Evolutionary conservation across 2,797 vertebrate species (phyloP).

Genomic region (Sciaenops ocellatus): DNA sequence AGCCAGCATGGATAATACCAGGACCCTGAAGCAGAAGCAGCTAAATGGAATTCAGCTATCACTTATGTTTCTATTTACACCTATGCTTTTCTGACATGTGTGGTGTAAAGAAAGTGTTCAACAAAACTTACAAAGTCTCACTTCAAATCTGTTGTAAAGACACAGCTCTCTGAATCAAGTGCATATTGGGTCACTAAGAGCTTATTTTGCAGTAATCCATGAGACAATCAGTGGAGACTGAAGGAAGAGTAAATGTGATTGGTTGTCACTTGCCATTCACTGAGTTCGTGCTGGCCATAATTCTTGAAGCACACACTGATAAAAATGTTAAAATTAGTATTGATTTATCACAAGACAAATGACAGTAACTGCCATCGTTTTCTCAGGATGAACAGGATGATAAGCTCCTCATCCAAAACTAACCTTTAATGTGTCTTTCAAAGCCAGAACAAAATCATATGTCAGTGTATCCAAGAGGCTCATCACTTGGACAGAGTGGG

Average conservation of each 20-base stretch:
- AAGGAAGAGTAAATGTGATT: neutral
- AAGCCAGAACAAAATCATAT: conserved; percentile 11
- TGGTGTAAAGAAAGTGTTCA: neutral
- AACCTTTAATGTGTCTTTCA: conserved; percentile 29
- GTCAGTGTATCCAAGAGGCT: conserved; percentile 9
- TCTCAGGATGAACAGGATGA: neutral
- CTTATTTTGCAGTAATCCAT: neutral
- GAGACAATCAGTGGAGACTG: neutral
- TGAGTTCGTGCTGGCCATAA: neutral
- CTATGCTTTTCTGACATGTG: neutral
- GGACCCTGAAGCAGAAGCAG: too few species aligned
- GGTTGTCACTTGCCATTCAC: neutral
- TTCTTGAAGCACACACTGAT: neutral
- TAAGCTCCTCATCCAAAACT: conserved; percentile 16
- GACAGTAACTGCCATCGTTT: conserved; percentile 2
- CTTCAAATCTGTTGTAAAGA: neutral
- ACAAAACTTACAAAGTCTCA: neutral
- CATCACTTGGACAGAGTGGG: neutral
- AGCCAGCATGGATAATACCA: too few species aligned
- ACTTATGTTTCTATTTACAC: neutral
- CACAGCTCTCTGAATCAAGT: neutral
- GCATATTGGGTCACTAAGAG: neutral
- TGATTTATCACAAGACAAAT: neutral
- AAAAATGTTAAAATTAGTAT: neutral
- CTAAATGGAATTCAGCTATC: neutral